Evolutionary conservation across 2,888 invertebrate species (phyloP), one percentile per base, ranked within the genome.

Genomic region (Polymixis flavicincta): DNA sequence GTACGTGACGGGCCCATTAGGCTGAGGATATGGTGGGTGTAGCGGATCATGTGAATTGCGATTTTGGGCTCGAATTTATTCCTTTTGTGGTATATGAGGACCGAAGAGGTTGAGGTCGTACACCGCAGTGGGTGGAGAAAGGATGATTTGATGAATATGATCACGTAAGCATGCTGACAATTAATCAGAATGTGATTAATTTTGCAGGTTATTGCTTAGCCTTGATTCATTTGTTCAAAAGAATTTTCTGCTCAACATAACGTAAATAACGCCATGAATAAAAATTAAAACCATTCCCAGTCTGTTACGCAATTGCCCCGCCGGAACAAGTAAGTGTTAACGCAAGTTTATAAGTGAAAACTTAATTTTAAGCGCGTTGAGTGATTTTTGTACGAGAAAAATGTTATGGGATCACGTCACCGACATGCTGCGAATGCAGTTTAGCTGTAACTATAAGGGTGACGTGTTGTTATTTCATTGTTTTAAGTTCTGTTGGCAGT

Each of bases 1-100:
- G 91, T 90, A 91, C 92, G 93, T 94, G 94, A 93, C 92, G 90
- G 90, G 90, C 87, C 86, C 86, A 85, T 88, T 80, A 85, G 76
- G 78, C 68, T 68, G 60, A 66, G 67, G 70, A 59, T 81, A 85
- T 79, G 82, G 85, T 87, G 74, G 28, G 76, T 78, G 64, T 54
- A 89, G 90, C 90, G 88, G 66, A 28, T 77, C 9, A 28, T n/a
- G 4, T 71, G 48, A 71, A 74, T 71, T 13, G 59, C 57, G 45
- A 37, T 85, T 77, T 84, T 55, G 28, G 13, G n/a, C 37, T 25
- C 25, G 25, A 48, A 71, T 57, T 82, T 76, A 52, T 66, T 67
- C 6, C 14, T 5, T 70, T 45, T 22, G 13, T 50, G 32, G 32
- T 17, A 8, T 59, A 22, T 61, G n/a, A 50, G 22, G 50, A 52